Evolutionary conservation across 2,113 vertebrate genomes (phyloP), one percentile per base, ranked within the genome.

Genomic region (Misgurnus mizolepis): DNA sequence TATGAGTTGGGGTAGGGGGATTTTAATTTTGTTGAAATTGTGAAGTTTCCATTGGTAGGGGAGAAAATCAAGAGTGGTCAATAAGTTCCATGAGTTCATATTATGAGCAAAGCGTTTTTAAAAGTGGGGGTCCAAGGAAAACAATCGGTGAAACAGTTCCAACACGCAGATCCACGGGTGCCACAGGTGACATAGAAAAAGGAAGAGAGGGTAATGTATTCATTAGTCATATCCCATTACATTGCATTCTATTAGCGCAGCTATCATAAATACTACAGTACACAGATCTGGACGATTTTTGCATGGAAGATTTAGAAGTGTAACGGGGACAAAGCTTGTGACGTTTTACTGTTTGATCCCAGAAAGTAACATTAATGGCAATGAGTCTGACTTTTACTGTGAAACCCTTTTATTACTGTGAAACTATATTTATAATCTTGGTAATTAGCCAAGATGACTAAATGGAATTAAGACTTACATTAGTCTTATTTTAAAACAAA

Each of bases 111-210:
- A 86, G 88, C 6, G 34, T 87, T 83, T 90, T 83, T 89, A 67
- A 87, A 90, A 85, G 90, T 85, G 90, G 90, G 88, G 89, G 90
- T 97, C 97, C 98, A 95, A 89, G 96, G 98, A 95, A 95, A 98
- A 95, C 91, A 96, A 96, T 98, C 96, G 96, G 96, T 91, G 95
- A 95, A 94, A 96, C 94, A 94, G 94, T 95, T 98, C 95, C 96
- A 95, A 95, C 96, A 97, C 95, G 98, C 93, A 96, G 98, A 95
- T 99, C 98, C 98, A 98, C 95, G 95, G 97, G 97, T 95, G 97
- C 97, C 97, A 93, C 89, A 95, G 98, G 98, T 96, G 94, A 98
- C 98, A 99, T 99, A 99, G 95, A 96, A 98, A 90, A 98, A 98
- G 95, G 96, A 98, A 98, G 96, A 98, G 94, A 99, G 98, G 98